Percentiles rank a stretch among this genome's conserved stretches.
These are phyloP conservation scores for Ennomos quercinarius DNA, from an alignment of 2,888 invertebrate genomes.

Conservation along the genomic window DNA sequence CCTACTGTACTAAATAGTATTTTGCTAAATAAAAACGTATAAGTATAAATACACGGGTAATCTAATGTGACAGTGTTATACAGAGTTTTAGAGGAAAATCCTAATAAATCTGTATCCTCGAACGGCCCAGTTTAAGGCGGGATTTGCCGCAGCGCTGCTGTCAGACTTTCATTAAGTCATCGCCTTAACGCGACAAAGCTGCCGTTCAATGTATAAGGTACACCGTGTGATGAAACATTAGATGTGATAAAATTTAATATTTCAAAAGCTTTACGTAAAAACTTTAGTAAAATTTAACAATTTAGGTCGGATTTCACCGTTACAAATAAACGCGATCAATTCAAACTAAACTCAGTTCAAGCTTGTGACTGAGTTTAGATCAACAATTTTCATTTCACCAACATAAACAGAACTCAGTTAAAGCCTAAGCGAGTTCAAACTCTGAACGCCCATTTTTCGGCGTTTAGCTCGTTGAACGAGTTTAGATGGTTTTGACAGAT, in stretches of 20 bases:
- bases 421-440: no score
- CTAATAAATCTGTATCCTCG: slow-evolving; percentile 60
- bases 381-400: no score
- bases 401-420: no score
- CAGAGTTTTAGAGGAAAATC: slow-evolving; percentile 57
- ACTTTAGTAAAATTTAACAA: no score
- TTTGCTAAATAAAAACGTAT: neutral
- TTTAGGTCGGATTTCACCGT: no score
- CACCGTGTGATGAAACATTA: slow-evolving; percentile 31
- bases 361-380: no score
- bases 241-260: neutral
- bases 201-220: slow-evolving; percentile 44
- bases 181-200: slow-evolving; percentile 66
- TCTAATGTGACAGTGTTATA: slow-evolving; percentile 58
- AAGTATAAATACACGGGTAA: slow-evolving; percentile 16
- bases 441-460: no score
- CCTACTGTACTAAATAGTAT: no score
- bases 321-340: no score
- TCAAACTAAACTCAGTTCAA: no score
- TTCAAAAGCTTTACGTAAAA: neutral
- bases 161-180: slow-evolving; percentile 72
- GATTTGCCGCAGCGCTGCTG: slow-evolving; percentile 41
- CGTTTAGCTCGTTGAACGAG: no score
- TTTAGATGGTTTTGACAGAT: no score
- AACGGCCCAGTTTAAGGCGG: slow-evolving; percentile 49